Evolutionary conservation across 2,797 vertebrate species (phyloP).

Genomic region (Decapterus maruadsi): DNA sequence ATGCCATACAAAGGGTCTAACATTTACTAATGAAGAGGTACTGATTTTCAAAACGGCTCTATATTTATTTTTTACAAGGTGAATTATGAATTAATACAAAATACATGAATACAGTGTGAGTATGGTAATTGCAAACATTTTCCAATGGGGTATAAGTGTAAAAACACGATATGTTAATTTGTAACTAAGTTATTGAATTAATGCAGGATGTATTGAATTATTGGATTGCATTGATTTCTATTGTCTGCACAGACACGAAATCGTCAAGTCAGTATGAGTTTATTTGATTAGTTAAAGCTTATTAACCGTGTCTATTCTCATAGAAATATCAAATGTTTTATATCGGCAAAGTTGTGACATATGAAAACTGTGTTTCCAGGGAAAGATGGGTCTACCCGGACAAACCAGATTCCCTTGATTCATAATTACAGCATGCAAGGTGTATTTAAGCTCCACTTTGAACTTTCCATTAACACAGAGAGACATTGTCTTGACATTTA

Average conservation of each 20-base stretch:
- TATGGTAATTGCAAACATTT: background rate
- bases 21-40: background rate
- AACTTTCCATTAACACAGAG: background rate
- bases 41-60: background rate
- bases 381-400: background rate
- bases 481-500: too few species aligned
- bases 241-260: background rate
- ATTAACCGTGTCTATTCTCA: background rate
- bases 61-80: too few species aligned
- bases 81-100: background rate
- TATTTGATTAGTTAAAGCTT: background rate
- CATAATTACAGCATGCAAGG: too few species aligned
- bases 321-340: background rate
- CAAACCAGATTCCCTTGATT: background rate
- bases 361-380: background rate
- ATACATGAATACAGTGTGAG: background rate
- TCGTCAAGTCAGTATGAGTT: background rate
- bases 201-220: background rate
- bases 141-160: background rate
- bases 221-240: too few species aligned
- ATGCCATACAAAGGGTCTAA: background rate
- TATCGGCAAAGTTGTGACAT: background rate
- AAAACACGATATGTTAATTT: background rate
- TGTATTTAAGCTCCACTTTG: background rate
- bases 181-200: background rate